phyloP scores from a whole-genome alignment of 2,113 vertebrate species.

The Grammomys surdaster region DNA sequence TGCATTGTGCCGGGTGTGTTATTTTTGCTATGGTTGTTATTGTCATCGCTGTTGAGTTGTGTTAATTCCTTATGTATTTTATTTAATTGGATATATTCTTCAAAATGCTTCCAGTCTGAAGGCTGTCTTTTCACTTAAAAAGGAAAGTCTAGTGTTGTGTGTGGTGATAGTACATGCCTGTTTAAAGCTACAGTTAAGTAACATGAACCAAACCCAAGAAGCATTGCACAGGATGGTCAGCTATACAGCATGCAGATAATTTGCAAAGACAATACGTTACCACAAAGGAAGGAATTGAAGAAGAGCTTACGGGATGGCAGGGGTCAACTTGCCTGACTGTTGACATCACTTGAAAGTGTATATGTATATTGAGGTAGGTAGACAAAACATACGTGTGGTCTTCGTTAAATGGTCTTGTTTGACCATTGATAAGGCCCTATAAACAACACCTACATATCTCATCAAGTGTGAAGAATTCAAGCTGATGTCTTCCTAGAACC shows the following conservation, averaged over 20 bases:
- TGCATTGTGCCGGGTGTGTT: background rate
- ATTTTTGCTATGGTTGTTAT: background rate
- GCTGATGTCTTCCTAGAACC: background rate
- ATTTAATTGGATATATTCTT: background rate
- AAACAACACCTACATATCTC: background rate
- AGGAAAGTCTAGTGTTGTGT: background rate
- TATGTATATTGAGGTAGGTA: background rate
- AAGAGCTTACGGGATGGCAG: background rate
- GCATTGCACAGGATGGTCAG: background rate
- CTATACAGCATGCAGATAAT: background rate
- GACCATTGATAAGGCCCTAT: background rate
- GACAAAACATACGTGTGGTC: background rate
- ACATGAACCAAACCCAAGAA: background rate
- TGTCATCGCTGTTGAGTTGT: background rate
- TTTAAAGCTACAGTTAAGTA: background rate
- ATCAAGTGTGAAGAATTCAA: background rate
- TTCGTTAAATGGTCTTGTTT: background rate
- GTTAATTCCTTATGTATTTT: background rate
- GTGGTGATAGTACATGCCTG: no score
- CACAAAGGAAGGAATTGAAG: background rate
- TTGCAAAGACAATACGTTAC: background rate
- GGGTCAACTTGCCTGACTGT: background rate
- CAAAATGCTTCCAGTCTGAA: background rate
- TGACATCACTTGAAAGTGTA: background rate
- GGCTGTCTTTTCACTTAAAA: background rate